Percentiles rank a stretch among this genome's conserved stretches.
Conservation (phyloP, 2,888 invertebrate species). For the Ormyrus thymus region DNA sequence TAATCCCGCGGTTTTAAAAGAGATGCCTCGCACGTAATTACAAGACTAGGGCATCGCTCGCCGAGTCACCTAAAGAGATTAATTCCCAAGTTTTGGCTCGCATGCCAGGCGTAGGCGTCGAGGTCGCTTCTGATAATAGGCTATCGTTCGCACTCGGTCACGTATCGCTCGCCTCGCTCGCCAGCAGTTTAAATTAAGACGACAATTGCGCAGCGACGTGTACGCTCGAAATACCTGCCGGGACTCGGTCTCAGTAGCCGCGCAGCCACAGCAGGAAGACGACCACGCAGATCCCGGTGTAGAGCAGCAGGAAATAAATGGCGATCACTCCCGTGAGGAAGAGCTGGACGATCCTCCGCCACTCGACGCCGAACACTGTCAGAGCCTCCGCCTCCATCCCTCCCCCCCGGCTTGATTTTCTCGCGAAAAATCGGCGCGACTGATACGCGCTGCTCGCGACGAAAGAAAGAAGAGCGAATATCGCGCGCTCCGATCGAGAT, state of each 20-base stretch:
- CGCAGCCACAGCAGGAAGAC: slow-evolving; percentile 67
- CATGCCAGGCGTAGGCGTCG: neutral
- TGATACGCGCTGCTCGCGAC: neutral
- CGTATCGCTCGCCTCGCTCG: neutral
- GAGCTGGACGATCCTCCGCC: slow-evolving; percentile 65
- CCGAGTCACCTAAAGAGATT: neutral
- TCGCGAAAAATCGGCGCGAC: no score
- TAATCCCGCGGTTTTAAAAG: no score
- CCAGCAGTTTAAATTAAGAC: neutral
- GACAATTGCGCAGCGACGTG: neutral
- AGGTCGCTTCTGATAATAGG: neutral
- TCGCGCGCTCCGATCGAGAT: slow-evolving; percentile 6
- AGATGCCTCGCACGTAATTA: no score
- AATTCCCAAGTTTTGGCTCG: no score
- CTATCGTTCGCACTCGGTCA: neutral
- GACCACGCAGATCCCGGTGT: slow-evolving; percentile 63
- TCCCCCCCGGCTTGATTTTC: neutral
- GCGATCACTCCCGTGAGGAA: slow-evolving; percentile 66
- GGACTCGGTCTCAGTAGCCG: slow-evolving; percentile 52
- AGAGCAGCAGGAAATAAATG: slow-evolving; percentile 70
- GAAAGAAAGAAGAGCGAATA: neutral
- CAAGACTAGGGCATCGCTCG: no score
- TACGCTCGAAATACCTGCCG: neutral
- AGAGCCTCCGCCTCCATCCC: slow-evolving; percentile 43
- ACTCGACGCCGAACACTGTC: slow-evolving; percentile 49